These are phyloP conservation scores for Stictonetta naevosa DNA, from an alignment of 2,113 vertebrate species.

Conservation along the genomic window DNA sequence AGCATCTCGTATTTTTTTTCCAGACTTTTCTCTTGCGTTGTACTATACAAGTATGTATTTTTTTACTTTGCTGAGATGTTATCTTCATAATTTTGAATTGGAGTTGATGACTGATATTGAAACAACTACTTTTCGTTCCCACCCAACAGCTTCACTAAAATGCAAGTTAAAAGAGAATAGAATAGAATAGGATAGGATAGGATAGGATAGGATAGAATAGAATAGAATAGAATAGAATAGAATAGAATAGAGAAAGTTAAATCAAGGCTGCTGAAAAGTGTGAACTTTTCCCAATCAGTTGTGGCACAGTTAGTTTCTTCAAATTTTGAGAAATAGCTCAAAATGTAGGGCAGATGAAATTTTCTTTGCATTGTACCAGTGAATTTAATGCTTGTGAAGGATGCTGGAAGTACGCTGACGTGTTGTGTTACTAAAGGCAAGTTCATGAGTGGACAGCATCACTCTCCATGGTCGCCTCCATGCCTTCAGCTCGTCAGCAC, in stretches of 20 bases:
- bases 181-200: background rate
- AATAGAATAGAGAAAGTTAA: background rate
- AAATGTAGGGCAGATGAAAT: background rate
- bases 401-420: background rate
- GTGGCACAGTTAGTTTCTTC: background rate
- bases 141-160: background rate
- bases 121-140: background rate
- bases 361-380: background rate
- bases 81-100: background rate
- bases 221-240: background rate
- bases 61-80: background rate
- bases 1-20: rapidly evolving
- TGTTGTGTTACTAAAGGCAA: background rate
- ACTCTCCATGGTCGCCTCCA: rapidly evolving
- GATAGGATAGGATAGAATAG: background rate
- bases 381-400: background rate
- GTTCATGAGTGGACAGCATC: rapidly evolving
- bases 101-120: background rate
- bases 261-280: background rate
- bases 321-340: background rate
- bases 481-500: background rate
- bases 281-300: background rate
- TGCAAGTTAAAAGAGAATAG: background rate
- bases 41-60: background rate
- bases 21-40: background rate